phyloP scores from a whole-genome alignment of 2,113 vertebrate genomes.

The Craseonycteris thonglongyai region DNA sequence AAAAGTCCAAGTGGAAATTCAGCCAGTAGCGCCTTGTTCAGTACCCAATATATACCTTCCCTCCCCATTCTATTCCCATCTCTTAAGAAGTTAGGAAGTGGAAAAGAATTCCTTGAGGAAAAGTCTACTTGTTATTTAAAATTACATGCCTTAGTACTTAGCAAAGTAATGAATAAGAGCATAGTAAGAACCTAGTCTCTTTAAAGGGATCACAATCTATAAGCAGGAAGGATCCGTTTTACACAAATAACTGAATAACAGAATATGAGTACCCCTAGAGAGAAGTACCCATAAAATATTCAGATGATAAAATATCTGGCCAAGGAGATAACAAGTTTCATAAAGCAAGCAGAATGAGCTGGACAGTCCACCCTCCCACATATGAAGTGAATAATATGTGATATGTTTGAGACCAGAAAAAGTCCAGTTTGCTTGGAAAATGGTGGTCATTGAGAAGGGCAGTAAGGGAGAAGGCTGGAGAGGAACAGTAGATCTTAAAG shows the following conservation, averaged over 20 bases:
- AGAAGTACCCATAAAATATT: background rate
- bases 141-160: background rate
- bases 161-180: background rate
- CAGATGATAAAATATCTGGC: background rate
- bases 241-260: background rate
- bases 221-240: background rate
- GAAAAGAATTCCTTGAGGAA: conserved; percentile 19
- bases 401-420: background rate
- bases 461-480: background rate
- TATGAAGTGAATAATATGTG: background rate
- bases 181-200: background rate
- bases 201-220: background rate
- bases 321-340: background rate
- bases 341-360: background rate
- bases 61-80: background rate
- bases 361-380: too few species aligned
- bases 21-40: background rate
- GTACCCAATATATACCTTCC: background rate
- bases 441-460: background rate
- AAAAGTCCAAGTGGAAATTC: background rate
- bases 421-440: background rate
- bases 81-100: background rate
- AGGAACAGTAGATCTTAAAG: background rate
- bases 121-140: background rate
- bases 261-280: background rate